phyloP scores from a whole-genome alignment of 2,797 vertebrate genomes.

The Mionectes olivaceus region DNA sequence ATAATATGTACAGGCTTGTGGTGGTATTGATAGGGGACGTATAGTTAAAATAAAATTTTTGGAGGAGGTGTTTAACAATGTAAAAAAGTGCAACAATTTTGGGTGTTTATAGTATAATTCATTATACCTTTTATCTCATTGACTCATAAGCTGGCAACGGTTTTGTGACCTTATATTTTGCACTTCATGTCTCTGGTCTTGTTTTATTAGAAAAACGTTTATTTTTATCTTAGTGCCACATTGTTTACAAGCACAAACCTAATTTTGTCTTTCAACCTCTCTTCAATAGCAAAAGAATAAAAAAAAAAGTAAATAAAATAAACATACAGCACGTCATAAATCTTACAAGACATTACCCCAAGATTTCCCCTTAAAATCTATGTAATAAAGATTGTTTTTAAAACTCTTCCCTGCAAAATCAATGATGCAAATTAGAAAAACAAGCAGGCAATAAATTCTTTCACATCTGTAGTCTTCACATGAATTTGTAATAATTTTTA shows the following conservation, averaged over 20 bases:
- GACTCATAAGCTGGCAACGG: conserved; percentile 72
- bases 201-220: conserved; percentile 79
- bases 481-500: conserved; percentile 99
- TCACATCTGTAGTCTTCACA: conserved; percentile 90
- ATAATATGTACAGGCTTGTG: background rate
- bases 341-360: conserved; percentile 82
- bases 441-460: conserved; percentile 98
- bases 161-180: conserved; percentile 76
- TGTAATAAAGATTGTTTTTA: conserved; percentile 92
- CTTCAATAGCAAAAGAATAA: conserved; percentile 82
- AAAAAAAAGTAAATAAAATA: conserved; percentile 93
- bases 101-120: conserved; percentile 75
- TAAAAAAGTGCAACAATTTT: conserved; percentile 61
- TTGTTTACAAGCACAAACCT: conserved; percentile 80
- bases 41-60: conserved; percentile 74
- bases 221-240: conserved; percentile 77
- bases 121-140: conserved; percentile 78
- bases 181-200: conserved; percentile 68
- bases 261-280: conserved; percentile 83
- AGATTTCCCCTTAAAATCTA: conserved; percentile 86
- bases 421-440: conserved; percentile 99
- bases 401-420: conserved; percentile 92
- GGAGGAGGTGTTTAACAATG: conserved; percentile 70
- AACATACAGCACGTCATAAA: conserved; percentile 83
- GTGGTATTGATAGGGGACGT: conserved; percentile 52